A percentile compares a stretch with the other conserved stretches of the same genome.
phyloP scores from a whole-genome alignment of 2,888 invertebrate species.

The Agrochola lota region DNA sequence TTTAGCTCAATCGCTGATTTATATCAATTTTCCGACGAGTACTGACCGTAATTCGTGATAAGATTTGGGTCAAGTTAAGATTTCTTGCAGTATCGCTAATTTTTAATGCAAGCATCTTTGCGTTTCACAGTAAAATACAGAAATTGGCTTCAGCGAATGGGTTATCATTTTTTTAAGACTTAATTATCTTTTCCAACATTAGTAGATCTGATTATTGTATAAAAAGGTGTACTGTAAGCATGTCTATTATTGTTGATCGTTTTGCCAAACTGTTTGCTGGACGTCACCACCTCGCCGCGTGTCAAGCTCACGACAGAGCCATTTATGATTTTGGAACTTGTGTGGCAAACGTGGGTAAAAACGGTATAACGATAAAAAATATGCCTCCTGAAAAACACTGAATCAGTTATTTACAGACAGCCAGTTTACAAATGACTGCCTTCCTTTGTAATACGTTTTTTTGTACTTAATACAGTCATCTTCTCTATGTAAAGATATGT shows the following conservation, averaged over 20 bases:
- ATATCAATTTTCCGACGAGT: background rate
- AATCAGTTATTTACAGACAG: background rate
- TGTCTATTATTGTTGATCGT: background rate
- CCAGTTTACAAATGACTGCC: background rate
- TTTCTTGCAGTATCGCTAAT: background rate
- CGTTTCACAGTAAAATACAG: too few species aligned
- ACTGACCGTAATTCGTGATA: background rate
- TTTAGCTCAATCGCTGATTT: conserved; percentile 2
- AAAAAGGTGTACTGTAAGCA: background rate
- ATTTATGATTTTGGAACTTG: background rate
- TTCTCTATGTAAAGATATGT: conserved; percentile 7
- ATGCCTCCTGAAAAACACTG: background rate
- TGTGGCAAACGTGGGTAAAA: background rate
- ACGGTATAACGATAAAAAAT: background rate
- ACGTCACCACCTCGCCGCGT: background rate
- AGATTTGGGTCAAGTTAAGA: background rate
- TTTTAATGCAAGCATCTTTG: background rate
- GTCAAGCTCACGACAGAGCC: background rate
- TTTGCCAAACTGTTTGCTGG: conserved; percentile 1
- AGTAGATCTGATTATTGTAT: conserved; percentile 8
- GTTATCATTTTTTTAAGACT: background rate
- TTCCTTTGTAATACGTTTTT: conserved; percentile 29
- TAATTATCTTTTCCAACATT: background rate
- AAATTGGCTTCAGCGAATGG: conserved; percentile 2
- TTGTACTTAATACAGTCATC: conserved; percentile 44